Evolutionary conservation across 1,140 invertebrate species (phyloP), one percentile per base, ranked within the genome.

Genomic region (Latrodectus geometricus): DNA sequence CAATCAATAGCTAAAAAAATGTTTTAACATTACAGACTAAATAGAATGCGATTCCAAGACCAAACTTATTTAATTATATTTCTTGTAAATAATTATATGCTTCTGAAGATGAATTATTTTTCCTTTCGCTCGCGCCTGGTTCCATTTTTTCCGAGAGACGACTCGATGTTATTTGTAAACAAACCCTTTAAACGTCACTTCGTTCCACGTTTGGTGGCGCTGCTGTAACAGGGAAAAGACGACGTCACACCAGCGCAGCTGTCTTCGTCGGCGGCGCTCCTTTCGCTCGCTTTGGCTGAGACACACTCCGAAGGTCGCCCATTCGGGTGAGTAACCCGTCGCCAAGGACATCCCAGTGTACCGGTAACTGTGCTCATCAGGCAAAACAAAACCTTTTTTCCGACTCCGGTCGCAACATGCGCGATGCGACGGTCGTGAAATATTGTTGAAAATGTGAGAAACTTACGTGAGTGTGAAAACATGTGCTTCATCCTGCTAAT

Each of bases 261-360:
- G 73, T 75, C 56, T 12, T 66, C 76, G 54, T 15, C 21, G 65
- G 78, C 78, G 72, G 72, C 72, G 72, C 23, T 74, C 23, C 12
- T 23, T 74, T 74, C 21, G 49, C 78, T 80, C 48, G 65, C 65
- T 61, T 61, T 61, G 54, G 54, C 54, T 61, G 54, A 80, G 78
- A 69, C 78, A 80, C 66, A 23, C 78, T 15, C 14, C 78, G 78
- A 80, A 80, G 78, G 78, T 80, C 78, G 78, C 65, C 50, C 78
- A 23, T 5, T 80, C 78, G 78, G 78, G 78, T 80, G 78, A 80
- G 78, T 80, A 80, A 80, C 78, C 78, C 23, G 20, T 15, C 15
- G n/a, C 65, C 66, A 80, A 69, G 78, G 78, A 80, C 78, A 80
- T 35, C 48, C 66, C 65, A 80, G 66, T 80, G 78, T 80, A 80